A percentile compares a stretch with the other conserved stretches of the same genome.
Evolutionary conservation across 2,888 invertebrate species (phyloP).

Genomic region (Agonopterix subpropinquella): DNA sequence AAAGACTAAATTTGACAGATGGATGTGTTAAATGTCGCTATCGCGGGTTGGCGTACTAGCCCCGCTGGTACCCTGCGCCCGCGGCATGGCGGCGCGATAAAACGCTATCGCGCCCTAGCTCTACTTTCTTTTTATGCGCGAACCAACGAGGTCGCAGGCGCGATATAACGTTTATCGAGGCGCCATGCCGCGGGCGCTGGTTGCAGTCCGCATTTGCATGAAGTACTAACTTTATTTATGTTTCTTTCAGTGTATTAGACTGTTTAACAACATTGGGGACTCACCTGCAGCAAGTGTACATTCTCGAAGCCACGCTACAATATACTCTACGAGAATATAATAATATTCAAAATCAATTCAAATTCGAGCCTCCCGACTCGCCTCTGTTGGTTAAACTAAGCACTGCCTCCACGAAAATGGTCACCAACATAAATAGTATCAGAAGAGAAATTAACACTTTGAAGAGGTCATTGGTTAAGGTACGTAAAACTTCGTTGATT

Average conservation of each 20-base stretch:
- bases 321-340: conserved; percentile 65
- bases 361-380: conserved; percentile 54
- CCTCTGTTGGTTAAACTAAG: conserved; percentile 30
- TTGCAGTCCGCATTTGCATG: not conserved
- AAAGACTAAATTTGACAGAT: too few relatives aligned
- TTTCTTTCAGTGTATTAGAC: conserved; percentile 68
- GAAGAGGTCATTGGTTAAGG: conserved; percentile 43
- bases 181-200: too few relatives aligned
- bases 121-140: too few relatives aligned
- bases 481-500: conserved; percentile 16
- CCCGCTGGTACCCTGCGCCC: too few relatives aligned
- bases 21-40: too few relatives aligned
- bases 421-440: conserved; percentile 39
- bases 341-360: conserved; percentile 40
- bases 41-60: too few relatives aligned
- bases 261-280: conserved; percentile 70
- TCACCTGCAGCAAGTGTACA: conserved; percentile 73
- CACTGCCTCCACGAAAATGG: conserved; percentile 34
- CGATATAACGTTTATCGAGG: too few relatives aligned
- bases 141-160: too few relatives aligned
- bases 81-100: too few relatives aligned
- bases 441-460: conserved; percentile 42
- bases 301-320: conserved; percentile 73
- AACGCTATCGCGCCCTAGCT: too few relatives aligned
- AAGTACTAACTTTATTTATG: too few relatives aligned